Evolutionary conservation across 2,888 invertebrate genomes (phyloP), one percentile per base, ranked within the genome.

Genomic region (Pherbina coryleti): DNA sequence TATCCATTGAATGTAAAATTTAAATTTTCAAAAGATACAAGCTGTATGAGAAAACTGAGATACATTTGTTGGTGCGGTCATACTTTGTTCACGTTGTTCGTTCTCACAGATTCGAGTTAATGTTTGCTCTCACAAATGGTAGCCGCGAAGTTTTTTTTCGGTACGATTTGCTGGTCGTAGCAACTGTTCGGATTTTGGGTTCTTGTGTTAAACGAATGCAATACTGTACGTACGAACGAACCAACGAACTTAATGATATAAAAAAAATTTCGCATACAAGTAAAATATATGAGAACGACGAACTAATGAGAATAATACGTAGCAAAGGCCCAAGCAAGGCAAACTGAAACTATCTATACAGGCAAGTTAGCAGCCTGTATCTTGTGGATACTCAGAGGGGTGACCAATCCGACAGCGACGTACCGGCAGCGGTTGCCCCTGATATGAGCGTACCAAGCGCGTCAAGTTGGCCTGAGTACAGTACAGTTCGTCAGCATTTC

Each of bases 401-500:
- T n/a, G 49, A 70, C 17, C 11, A 49, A 25, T 53, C 28, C n/a
- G 31, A 11, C 11, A 14, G 55, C 25, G 55, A 31, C 14, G 55
- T n/a, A 49, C 71, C 51, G 71, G 70, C 51, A 31, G 70, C 70
- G 49, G 70, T 51, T 49, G 70, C 28, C 31, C 14, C n/a, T 66
- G 66, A 66, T 37, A 66, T 66, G 31, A 55, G n/a, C 55, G 55
- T 22, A 19, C 19, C 1, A 19, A 22, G n/a, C 17, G 9, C 28
- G n/a, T 17, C 28, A 66, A 19, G 34, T 22, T 25, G 9, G 14
- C 17, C 62, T 14, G 28, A 34, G 64, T 64, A 67, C 44, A 67
- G 69, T 69, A 51, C 69, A 53, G 53, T 69, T 69, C 69, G 53
- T 69, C 69, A 69, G 53, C 19, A 69, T 53, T 69, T 69, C 69